Evolutionary conservation across 2,888 invertebrate species (phyloP).

Genomic region (Drosophila infuscata): DNA sequence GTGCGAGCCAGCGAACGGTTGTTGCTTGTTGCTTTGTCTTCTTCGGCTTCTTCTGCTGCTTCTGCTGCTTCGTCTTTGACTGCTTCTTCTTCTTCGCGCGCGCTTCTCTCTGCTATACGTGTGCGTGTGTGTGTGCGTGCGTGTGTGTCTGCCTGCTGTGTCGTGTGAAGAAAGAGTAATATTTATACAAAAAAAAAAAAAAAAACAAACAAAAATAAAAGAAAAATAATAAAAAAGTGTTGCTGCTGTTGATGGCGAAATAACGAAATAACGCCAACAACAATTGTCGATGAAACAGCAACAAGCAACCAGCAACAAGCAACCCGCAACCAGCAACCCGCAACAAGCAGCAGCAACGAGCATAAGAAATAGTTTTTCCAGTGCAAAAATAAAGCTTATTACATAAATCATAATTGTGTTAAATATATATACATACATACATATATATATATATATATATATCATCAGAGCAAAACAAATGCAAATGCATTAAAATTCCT

Average conservation of each 20-base stretch:
- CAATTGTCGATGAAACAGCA: slow-evolving; percentile 63
- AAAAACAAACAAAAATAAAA: slow-evolving; percentile 23
- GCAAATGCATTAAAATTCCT: slow-evolving; percentile 56
- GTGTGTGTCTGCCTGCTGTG: slow-evolving; percentile 31
- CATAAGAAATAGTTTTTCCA: slow-evolving; percentile 68
- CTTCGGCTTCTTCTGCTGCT: slow-evolving; percentile 33
- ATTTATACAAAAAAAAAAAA: slow-evolving; percentile 51
- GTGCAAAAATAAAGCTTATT: slow-evolving; percentile 61
- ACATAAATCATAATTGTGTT: slow-evolving; percentile 68
- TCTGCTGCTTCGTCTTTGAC: slow-evolving; percentile 36
- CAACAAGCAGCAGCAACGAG: slow-evolving; percentile 18
- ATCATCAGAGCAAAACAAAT: slow-evolving; percentile 13
- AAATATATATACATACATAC: slow-evolving; percentile 4
- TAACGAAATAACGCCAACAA: slow-evolving; percentile 63
- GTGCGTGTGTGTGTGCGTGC: slow-evolving; percentile 19
- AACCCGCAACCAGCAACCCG: slow-evolving; percentile 20
- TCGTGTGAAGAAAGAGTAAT: slow-evolving; percentile 79
- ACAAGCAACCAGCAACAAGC: slow-evolving; percentile 26
- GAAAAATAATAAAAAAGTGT: slow-evolving; percentile 20
- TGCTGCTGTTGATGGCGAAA: slow-evolving; percentile 60
- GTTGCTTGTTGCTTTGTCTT: slow-evolving; percentile 76
- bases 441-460: not conserved
- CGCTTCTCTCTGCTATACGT: slow-evolving; percentile 23
- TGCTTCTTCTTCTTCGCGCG: slow-evolving; percentile 56
- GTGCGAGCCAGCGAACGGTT: slow-evolving; percentile 77